Conservation (phyloP, 2,113 vertebrate species). For the Leuciscus idus region DNA sequence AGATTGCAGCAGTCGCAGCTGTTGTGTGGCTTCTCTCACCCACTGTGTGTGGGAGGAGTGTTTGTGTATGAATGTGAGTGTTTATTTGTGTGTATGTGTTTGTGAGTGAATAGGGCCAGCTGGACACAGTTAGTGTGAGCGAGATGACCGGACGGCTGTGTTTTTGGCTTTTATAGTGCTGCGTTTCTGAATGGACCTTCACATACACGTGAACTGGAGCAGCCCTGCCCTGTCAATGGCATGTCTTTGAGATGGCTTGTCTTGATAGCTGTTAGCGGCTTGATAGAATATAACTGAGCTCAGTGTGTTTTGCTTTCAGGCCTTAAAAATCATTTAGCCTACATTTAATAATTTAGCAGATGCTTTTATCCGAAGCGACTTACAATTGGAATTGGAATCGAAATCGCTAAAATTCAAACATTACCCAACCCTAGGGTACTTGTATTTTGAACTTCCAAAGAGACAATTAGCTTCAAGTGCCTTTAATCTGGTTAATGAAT, state of each 20-base stretch:
- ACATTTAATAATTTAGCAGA: no score
- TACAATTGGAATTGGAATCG: no score
- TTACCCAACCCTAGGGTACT: no score
- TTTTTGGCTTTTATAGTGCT: constrained; percentile 4
- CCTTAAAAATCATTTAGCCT: background rate
- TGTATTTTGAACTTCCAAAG: no score
- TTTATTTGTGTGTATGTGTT: constrained; percentile 29
- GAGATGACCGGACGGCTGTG: background rate
- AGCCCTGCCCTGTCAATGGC: constrained; percentile 9
- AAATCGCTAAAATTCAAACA: no score
- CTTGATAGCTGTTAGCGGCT: background rate
- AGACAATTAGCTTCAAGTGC: no score
- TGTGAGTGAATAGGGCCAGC: constrained; percentile 29
- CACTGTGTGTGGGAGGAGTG: constrained; percentile 27
- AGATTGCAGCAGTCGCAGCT: constrained; percentile 22
- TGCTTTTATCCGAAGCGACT: no score
- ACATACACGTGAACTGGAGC: background rate
- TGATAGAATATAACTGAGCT: background rate
- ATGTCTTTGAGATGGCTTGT: constrained; percentile 4
- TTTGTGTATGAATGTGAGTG: constrained; percentile 20
- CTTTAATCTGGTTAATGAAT: no score
- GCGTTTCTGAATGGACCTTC: constrained; percentile 15
- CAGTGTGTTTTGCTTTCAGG: background rate
- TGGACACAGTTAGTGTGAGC: background rate
- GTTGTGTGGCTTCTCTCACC: background rate